Evolutionary conservation across 2,888 invertebrate genomes (phyloP), one percentile per base, ranked within the genome.

Genomic region (Amblyjoppa proteus): DNA sequence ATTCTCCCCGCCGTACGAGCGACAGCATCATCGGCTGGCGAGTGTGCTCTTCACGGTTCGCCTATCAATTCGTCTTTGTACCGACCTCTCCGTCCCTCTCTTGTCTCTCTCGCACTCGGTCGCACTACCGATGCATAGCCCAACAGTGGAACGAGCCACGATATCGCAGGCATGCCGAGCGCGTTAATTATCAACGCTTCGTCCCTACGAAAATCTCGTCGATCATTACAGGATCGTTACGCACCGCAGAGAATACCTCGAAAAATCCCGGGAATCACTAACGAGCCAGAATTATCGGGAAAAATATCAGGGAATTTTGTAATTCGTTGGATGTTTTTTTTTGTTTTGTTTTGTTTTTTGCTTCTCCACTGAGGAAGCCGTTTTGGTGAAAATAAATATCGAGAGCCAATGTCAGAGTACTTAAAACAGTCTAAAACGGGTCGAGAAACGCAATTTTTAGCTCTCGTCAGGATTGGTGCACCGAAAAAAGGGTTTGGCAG

Each of bases 41-140:
- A n/a, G 69, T 28, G 38, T 68, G 31, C 28, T 75, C 68, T 68
- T 64, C 41, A 81, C 71, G 66, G 49, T 81, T 58, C 49, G 66
- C 38, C 74, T 71, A 49, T 76, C 41, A 68, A 56, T 58, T 78
- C 34, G 61, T 45, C 77, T 25, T 64, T 69, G 25, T 31, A 13
- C 51, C 38, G 34, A n/a, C 64, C 34, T 56, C 25, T 5, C 41
- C 28, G 38, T 53, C 34, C 25, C 25, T 25, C 38, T 70, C n/a
- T 53, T 45, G 11, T 56, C 70, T 25, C 31, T 31, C 31, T 5
- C 28, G 28, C 41, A 53, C 25, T 16, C 41, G 4, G 53, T 70
- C 34, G 38, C n/a, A 7, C 41, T 45, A 13, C 38, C 69, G 28
- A 71, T 79, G 61, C 78, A 28, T 28, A 20, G 20, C 25, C 0